Evolutionary conservation across 2,888 invertebrate genomes (phyloP).

Genomic region (Steromphala cineraria): DNA sequence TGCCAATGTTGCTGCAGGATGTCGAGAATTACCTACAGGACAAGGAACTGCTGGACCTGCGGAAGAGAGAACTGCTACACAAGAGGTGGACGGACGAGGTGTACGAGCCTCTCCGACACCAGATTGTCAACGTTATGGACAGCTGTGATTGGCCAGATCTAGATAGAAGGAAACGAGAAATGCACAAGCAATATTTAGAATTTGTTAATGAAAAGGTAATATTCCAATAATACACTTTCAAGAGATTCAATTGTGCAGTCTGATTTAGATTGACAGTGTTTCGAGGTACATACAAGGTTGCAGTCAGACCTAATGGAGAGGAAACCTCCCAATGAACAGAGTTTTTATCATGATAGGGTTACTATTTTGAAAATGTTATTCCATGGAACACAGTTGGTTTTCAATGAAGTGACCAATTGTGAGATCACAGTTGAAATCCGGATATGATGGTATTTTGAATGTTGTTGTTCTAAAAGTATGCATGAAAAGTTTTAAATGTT

Average conservation of each 20-base stretch:
- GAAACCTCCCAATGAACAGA: too few relatives aligned
- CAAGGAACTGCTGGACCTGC: slow-evolving; percentile 57
- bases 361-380: too few relatives aligned
- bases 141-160: slow-evolving; percentile 63
- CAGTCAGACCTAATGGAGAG: too few relatives aligned
- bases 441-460: too few relatives aligned
- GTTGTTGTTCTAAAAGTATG: neutral
- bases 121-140: slow-evolving; percentile 66
- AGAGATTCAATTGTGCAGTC: too few relatives aligned
- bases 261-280: too few relatives aligned
- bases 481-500: too few relatives aligned
- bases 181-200: slow-evolving; percentile 72
- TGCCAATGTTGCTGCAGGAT: slow-evolving; percentile 48
- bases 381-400: too few relatives aligned
- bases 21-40: slow-evolving; percentile 53
- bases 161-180: slow-evolving; percentile 63
- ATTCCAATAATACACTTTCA: neutral
- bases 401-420: too few relatives aligned
- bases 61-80: slow-evolving; percentile 72
- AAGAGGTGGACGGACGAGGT: slow-evolving; percentile 72
- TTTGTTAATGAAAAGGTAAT: slow-evolving; percentile 72
- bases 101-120: slow-evolving; percentile 68
- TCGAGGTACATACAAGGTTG: too few relatives aligned
- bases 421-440: neutral
- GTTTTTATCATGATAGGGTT: too few relatives aligned